Evolutionary conservation across 2,888 invertebrate genomes (phyloP), one percentile per base, ranked within the genome.

Genomic region (Cecidostiba fungosa): DNA sequence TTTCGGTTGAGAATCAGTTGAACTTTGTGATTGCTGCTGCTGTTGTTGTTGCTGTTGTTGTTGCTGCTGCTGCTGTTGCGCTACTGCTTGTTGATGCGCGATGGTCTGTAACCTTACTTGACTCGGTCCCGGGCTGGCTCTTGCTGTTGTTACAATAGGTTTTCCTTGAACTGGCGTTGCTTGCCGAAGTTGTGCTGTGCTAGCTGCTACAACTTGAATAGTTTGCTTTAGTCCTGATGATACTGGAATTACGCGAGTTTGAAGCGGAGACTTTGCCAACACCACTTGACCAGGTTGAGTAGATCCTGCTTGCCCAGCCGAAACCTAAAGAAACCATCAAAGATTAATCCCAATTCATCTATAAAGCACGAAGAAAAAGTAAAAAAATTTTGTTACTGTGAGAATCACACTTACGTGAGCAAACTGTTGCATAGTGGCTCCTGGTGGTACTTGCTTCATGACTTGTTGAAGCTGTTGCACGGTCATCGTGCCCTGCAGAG

Each of bases 381-480:
- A 39, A 26, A 26, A 3, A n/a, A 23, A 32, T 19, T 26, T 1
- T 12, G 14, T 36, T 36, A 36, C 36, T n/a, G n/a, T n/a, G 23
- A 59, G 23, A 59, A 23, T 23, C 0, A 16, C 4, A 70, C 92
- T 83, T 87, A 93, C 93, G 86, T 93, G 93, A 6, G 93, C 90
- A 62, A 94, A 93, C 74, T 93, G 92, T 83, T 93, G 94, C 88
- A 93, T 90, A 0, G 91, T 87, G 1, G 91, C 89, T 0, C 89
- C 88, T 3, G 94, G 94, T 79, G 94, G 95, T 0, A 95, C 95
- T 83, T 96, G 95, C 87, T 96, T 95, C 92, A 96, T 95, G 16
- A 96, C 96, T 91, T 97, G 96, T 87, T 96, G 96, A 70, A 97
- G 95, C 90, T 97, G 97, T 89, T 97, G 96, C 85, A 97, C 95